Conservation (phyloP, 2,113 vertebrate species). For the Melanotaenia duboulayi region DNA sequence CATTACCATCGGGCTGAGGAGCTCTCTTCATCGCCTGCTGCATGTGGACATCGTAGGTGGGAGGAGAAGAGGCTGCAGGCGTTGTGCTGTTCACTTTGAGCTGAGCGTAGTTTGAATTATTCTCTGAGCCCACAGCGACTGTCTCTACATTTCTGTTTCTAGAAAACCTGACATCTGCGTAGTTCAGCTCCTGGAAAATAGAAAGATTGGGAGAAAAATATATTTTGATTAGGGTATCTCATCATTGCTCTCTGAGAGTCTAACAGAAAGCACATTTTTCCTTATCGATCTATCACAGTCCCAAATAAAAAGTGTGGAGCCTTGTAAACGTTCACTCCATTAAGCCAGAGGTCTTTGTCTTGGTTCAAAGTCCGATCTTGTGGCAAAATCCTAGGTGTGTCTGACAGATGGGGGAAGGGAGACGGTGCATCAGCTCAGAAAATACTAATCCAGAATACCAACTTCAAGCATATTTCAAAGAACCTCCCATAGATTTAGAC, state of each 20-base stretch:
- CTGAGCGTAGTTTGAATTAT: constrained; percentile 22
- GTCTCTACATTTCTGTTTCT: not conserved
- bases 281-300: not conserved
- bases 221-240: fast-evolving
- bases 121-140: not conserved
- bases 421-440: not conserved
- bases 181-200: constrained; percentile 56
- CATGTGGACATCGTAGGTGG: constrained; percentile 3
- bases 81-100: not conserved
- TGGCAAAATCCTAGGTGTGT: too few relatives aligned
- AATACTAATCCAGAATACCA: not conserved
- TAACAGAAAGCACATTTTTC: not conserved
- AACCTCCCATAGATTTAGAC: too few relatives aligned
- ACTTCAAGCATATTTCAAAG: too few relatives aligned
- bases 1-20: not conserved
- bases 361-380: constrained; percentile 36
- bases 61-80: not conserved
- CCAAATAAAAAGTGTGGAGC: not conserved
- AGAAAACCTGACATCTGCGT: constrained; percentile 25
- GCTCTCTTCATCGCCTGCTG: fast-evolving
- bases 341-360: too few relatives aligned
- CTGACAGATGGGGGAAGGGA: too few relatives aligned
- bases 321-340: not conserved
- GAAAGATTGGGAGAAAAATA: not conserved
- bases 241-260: not conserved